Base-by-base conservation (phyloP, 2,797 vertebrate genomes). In the Octomys mimax region DNA sequence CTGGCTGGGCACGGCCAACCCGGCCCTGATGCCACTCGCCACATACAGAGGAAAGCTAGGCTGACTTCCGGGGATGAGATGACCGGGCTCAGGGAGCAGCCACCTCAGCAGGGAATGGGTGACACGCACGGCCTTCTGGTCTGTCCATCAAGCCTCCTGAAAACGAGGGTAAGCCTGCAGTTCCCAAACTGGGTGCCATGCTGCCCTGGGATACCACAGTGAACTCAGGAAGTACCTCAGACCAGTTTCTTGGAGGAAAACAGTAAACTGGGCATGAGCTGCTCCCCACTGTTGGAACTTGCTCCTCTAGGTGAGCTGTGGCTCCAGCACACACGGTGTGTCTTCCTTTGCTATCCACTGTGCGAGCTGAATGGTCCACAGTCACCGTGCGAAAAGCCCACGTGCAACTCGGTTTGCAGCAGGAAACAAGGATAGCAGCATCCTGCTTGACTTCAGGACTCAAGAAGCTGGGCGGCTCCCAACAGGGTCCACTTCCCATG, bases 171-270 rank as follows among this genome's bases (percentile, higher is more conserved):
- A 42, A 33, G 36, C 33, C 68, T 82, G 11, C 2, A 82, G 59
- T 68, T 57, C 36, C 26, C 31, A 66, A 42, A 71, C 19, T 36
- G 33, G n/a, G 54, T 19, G 6, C 28, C 0, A 1, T 9, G 59
- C 22, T 11, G 2, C 59, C 64, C 10, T 49, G 26, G 36, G 52
- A 12, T 0, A 0, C 31, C 3, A 16, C 24, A 2, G 2, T 11
- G 57, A 84, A 46, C 70, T 85, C 77, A 39, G 49, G 22, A 22
- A 13, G 31, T 1, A 0, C 12, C 1, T 9, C 2, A 26, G 16
- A 89, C 28, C 2, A 11, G 13, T 12, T 73, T 64, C 36, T 61
- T n/a, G 2, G n/a, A 79, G 52, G 79, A 26, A 79, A 70, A 88
- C 13, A 5, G 33, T 0, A 4, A 13, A 18, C 0, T 13, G 59